These are phyloP conservation scores for Eublepharis macularius DNA, from an alignment of 2,113 vertebrate genomes.

Conservation along the genomic window DNA sequence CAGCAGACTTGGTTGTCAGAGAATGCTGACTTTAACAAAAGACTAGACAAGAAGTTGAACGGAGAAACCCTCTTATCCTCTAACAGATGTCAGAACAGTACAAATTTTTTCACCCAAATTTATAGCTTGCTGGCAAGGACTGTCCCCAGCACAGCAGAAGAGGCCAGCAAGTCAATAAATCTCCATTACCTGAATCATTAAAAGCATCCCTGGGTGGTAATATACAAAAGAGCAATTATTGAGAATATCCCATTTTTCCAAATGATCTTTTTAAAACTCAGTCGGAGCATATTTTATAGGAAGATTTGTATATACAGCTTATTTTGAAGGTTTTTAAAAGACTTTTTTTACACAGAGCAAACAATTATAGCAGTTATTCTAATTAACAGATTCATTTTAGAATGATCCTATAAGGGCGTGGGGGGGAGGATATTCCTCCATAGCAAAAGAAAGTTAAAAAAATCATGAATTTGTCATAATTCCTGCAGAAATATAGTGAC, in stretches of 20 bases:
- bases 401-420: not conserved
- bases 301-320: not conserved
- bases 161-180: constrained; percentile 53
- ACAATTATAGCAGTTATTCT: not conserved
- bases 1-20: constrained; percentile 34
- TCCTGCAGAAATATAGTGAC: not conserved
- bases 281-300: constrained; percentile 32
- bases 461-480: not conserved
- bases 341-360: constrained; percentile 1
- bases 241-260: constrained; percentile 39
- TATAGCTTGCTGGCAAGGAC: constrained; percentile 51
- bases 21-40: constrained; percentile 29
- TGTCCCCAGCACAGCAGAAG: constrained; percentile 59
- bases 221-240: constrained; percentile 58
- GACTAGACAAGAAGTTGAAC: constrained; percentile 35
- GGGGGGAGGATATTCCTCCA: constrained; percentile 22
- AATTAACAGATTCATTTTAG: constrained; percentile 18
- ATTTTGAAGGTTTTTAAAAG: constrained; percentile 46
- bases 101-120: constrained; percentile 54
- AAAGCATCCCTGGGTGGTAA: constrained; percentile 58
- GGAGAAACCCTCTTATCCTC: constrained; percentile 44
- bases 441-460: constrained; percentile 8
- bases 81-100: constrained; percentile 44
- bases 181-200: constrained; percentile 62
- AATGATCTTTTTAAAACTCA: constrained; percentile 41